phyloP scores from a whole-genome alignment of 2,888 invertebrate species.

The Caenorhabditis zanzibari region DNA sequence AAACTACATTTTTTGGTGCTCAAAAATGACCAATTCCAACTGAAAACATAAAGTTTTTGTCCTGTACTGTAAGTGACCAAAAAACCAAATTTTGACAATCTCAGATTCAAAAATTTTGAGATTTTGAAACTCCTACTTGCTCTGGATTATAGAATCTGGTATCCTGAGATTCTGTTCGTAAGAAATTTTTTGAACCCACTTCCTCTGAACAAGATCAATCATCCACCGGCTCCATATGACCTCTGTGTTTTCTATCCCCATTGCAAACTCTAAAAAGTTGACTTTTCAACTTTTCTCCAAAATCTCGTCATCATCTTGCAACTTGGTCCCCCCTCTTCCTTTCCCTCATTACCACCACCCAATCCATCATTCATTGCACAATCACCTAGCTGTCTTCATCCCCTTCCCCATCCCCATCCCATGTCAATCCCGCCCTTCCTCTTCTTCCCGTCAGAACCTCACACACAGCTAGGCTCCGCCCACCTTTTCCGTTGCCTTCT shows the following conservation, averaged over 20 bases:
- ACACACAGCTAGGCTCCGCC: slow-evolving; percentile 41
- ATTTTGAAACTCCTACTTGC: too few species aligned
- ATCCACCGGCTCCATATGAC: neutral
- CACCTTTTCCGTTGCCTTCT: neutral
- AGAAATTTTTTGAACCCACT: neutral
- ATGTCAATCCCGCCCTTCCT: slow-evolving; percentile 43
- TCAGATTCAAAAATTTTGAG: too few species aligned
- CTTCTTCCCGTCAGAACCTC: neutral
- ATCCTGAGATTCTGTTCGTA: too few species aligned
- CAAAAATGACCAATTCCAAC: too few species aligned
- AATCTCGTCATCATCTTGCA: neutral
- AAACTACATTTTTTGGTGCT: too few species aligned
- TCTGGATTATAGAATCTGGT: too few species aligned
- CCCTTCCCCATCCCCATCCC: slow-evolving; percentile 13
- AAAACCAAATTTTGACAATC: too few species aligned
- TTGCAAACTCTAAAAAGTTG: neutral
- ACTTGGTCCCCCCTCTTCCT: neutral
- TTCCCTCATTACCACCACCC: slow-evolving; percentile 25
- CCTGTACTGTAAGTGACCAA: too few species aligned
- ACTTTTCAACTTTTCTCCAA: slow-evolving; percentile 17
- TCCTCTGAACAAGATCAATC: neutral
- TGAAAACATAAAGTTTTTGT: too few species aligned
- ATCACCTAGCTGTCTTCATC: slow-evolving; percentile 31
- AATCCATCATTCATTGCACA: slow-evolving; percentile 44
- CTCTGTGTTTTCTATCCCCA: neutral